Conservation (phyloP, 1,140 invertebrate genomes). For the Latrodectus geometricus region DNA sequence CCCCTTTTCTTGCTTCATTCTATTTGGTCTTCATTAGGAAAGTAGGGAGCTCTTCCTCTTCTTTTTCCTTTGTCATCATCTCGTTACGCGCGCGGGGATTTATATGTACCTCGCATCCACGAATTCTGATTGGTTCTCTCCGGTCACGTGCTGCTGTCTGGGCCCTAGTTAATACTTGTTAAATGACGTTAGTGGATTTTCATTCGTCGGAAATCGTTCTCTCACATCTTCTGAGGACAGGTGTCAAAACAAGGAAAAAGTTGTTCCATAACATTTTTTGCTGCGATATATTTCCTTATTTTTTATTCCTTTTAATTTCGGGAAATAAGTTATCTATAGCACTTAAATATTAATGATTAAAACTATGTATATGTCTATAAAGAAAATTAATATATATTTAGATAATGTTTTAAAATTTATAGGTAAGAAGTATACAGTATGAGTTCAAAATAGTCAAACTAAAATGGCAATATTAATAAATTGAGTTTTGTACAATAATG, state of each 20-base stretch:
- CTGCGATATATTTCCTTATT: no score
- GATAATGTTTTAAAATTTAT: no score
- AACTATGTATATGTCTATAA: no score
- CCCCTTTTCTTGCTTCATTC: background rate
- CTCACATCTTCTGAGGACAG: background rate
- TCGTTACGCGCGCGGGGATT: slow-evolving; percentile 25
- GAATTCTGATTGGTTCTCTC: background rate
- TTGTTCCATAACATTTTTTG: no score
- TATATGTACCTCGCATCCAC: slow-evolving; percentile 2
- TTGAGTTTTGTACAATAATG: no score
- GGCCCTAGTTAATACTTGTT: slow-evolving; percentile 1
- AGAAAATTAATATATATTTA: no score
- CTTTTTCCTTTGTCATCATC: slow-evolving; percentile 7
- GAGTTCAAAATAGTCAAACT: no score
- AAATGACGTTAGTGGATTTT: background rate
- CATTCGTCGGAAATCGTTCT: background rate
- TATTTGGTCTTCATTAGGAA: slow-evolving; percentile 40
- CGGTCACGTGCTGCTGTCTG: background rate
- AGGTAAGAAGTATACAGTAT: no score
- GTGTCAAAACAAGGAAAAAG: background rate
- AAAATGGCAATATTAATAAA: no score
- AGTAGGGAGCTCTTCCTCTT: background rate
- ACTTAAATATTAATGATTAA: no score
- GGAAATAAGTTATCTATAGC: no score
- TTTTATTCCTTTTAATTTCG: no score